These are phyloP conservation scores for Melinopterus prodromus DNA, from an alignment of 2,888 invertebrate species.

Conservation along the genomic window DNA sequence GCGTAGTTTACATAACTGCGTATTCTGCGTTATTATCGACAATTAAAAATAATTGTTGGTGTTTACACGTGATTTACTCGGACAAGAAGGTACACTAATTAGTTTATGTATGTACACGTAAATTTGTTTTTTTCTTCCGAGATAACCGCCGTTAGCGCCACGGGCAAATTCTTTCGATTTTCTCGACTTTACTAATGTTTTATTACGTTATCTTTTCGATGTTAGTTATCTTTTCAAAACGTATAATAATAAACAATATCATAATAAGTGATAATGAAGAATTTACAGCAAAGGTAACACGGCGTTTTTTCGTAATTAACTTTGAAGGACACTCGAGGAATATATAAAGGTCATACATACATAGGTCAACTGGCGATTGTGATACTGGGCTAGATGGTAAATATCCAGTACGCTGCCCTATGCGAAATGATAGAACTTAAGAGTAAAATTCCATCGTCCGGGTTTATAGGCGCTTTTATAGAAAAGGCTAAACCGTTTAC, in stretches of 20 bases:
- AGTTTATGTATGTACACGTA: background rate
- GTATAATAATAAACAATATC: background rate
- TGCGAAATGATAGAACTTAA: background rate
- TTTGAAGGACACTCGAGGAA: conserved; percentile 5
- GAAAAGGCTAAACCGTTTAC: no score
- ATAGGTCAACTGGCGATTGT: background rate
- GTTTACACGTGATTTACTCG: background rate
- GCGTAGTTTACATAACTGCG: background rate
- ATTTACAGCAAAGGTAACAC: conserved; percentile 14
- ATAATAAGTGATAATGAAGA: conserved; percentile 5
- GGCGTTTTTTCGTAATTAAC: conserved; percentile 14
- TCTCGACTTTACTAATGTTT: background rate
- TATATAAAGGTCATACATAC: background rate
- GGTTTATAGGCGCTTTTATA: no score
- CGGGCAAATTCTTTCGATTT: background rate
- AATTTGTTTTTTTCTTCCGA: background rate
- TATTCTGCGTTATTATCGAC: background rate
- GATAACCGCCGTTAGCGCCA: background rate
- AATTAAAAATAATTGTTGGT: background rate
- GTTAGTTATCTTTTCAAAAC: no score
- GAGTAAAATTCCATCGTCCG: no score
- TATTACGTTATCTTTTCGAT: background rate
- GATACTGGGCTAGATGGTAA: conserved; percentile 16
- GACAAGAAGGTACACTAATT: background rate
- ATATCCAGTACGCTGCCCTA: conserved; percentile 18